Base-by-base conservation (phyloP, 2,113 vertebrate species). In the Pipa parva region DNA sequence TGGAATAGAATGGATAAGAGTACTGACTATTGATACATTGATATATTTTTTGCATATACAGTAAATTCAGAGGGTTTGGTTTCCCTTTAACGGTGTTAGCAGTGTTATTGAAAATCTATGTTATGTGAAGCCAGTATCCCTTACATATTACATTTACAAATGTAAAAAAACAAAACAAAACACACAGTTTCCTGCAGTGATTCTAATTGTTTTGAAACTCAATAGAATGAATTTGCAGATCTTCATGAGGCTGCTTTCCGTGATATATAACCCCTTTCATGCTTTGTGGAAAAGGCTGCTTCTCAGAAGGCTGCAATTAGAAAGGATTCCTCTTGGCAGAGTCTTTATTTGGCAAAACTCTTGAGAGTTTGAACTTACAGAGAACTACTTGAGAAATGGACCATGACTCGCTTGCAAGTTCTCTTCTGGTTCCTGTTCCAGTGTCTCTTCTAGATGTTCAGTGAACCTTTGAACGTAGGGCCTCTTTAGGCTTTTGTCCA, bases 381-480 rank as follows among this genome's bases (percentile, higher is more conserved):
- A 69, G 57, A 17, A 46, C 57, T 31, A 20, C 46, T 60, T 45
- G 5, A 39, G 28, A 29, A 37, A 18, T n/a, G 20, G 46, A 8
- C 65, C 65, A 12, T 52, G 65, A 69, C 65, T 69, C 59, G 64
- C 21, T 39, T 51, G 55, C 59, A 24, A 27, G 20, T 42, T 51
- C 33, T 69, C 17, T 22, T 24, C 11, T 18, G 33, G 31, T 33
- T 18, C 25, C 31, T 15, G 25, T 33, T 59, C 48, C 17, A 2
- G 2, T 31, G 28, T 12, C 39, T 26, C 45, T 59, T 50, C 18
- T 27, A 12, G 17, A 18, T 69, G 65, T 42, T 69, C 65, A 69
- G 42, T 60, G 65, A 39, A 39, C 3, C 11, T 17, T 18, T 60
- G 56, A 37, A 27, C 59, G 25, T 18, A 4, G 22, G 57, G 39